Conservation (phyloP, 1,140 invertebrate species). For the Ips typographus region DNA sequence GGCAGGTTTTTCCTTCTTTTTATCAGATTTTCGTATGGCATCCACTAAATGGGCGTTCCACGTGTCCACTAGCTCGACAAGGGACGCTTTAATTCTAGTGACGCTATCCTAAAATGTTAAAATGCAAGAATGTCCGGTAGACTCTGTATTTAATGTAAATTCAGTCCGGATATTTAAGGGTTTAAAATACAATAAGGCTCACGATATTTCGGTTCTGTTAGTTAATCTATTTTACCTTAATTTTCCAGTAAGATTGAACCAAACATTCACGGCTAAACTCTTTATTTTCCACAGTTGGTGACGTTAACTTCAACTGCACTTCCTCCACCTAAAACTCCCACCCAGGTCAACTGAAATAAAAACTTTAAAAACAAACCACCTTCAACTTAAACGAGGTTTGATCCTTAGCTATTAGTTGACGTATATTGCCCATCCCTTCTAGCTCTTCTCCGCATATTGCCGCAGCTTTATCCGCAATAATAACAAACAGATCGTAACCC, state of each 20-base stretch:
- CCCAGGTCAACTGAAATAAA: background rate
- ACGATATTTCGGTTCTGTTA: no score
- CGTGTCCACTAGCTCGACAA: conserved; percentile 63
- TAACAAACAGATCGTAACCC: conserved; percentile 70
- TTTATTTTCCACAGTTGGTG: conserved; percentile 60
- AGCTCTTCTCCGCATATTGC: conserved; percentile 53
- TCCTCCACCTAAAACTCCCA: conserved; percentile 58
- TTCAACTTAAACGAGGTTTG: conserved; percentile 69
- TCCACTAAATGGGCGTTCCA: conserved; percentile 66
- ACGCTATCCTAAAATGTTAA: conserved; percentile 55
- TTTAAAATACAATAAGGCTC: background rate
- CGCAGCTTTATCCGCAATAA: conserved; percentile 61
- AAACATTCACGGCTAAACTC: conserved; percentile 42
- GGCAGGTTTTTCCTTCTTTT: conserved; percentile 46
- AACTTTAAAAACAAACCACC: conserved; percentile 38
- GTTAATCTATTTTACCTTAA: conserved; percentile 6
- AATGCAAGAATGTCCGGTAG: no score
- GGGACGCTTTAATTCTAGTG: conserved; percentile 62
- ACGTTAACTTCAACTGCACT: conserved; percentile 69
- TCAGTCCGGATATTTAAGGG: no score
- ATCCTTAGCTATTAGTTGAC: conserved; percentile 64
- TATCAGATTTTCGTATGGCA: conserved; percentile 39
- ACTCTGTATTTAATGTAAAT: no score
- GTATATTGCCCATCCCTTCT: conserved; percentile 55
- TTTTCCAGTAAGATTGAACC: conserved; percentile 27